These are phyloP conservation scores for Lepidostoma basale DNA, from an alignment of 1,140 invertebrate species.

Conservation along the genomic window DNA sequence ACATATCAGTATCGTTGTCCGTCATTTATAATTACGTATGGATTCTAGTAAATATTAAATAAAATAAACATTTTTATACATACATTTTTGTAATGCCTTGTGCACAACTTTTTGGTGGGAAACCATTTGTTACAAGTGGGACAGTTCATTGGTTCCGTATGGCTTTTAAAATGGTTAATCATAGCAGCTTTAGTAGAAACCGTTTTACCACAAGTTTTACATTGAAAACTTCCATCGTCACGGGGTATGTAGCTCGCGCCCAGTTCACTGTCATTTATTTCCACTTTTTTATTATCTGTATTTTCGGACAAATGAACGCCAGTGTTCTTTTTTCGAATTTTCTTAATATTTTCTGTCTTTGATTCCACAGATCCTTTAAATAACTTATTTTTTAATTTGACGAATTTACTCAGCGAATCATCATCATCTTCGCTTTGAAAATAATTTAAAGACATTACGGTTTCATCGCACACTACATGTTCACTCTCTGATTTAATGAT, in stretches of 20 bases:
- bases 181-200: background rate
- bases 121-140: background rate
- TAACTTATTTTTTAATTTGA: background rate
- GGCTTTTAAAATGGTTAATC: constrained; percentile 1
- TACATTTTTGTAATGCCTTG: constrained; percentile 1
- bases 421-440: background rate
- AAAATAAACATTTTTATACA: background rate
- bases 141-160: background rate
- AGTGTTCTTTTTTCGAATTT: background rate
- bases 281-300: background rate
- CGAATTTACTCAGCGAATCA: background rate
- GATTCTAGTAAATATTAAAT: background rate
- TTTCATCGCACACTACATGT: background rate
- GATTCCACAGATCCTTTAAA: background rate
- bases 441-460: background rate
- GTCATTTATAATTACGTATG: too few relatives aligned
- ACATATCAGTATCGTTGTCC: too few relatives aligned
- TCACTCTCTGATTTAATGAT: background rate
- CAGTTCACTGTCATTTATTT: background rate
- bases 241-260: background rate
- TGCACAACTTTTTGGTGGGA: background rate
- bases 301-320: background rate
- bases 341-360: background rate
- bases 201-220: background rate
- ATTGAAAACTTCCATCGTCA: background rate